Conservation (phyloP, 2,113 vertebrate species). For the Engystomops pustulosus region DNA sequence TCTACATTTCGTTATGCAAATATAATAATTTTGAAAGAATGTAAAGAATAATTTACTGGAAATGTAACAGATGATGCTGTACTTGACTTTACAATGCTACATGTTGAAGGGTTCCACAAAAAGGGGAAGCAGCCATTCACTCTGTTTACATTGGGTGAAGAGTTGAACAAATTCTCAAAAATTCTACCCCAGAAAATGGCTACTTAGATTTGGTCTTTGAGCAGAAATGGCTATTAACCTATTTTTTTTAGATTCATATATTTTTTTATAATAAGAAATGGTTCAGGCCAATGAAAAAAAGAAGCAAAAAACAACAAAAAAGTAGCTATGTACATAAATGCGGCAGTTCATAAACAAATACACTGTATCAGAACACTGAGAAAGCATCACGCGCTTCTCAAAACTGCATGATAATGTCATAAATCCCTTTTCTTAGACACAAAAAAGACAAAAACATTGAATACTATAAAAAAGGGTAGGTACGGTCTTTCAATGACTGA, state of each 20-base stretch:
- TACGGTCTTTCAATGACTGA: slow-evolving; percentile 81
- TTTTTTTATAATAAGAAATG: slow-evolving; percentile 44
- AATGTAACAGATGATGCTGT: slow-evolving; percentile 28
- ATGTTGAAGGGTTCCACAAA: too few species aligned
- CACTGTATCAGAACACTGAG: slow-evolving; percentile 85
- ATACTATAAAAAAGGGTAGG: slow-evolving; percentile 87
- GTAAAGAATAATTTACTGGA: neutral
- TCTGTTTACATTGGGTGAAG: neutral
- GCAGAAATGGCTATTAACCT: slow-evolving; percentile 31
- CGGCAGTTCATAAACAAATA: slow-evolving; percentile 78
- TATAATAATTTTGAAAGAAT: neutral
- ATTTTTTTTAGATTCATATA: neutral
- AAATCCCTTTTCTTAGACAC: slow-evolving; percentile 81
- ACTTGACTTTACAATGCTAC: neutral
- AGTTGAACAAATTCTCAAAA: neutral
- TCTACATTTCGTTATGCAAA: neutral
- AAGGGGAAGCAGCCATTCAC: neutral
- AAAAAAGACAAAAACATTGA: slow-evolving; percentile 78
- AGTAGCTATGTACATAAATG: slow-evolving; percentile 78
- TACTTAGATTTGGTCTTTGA: slow-evolving; percentile 14
- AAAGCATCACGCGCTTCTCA: slow-evolving; percentile 81
- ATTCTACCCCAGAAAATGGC: neutral
- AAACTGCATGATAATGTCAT: slow-evolving; percentile 85
- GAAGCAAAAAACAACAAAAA: slow-evolving; percentile 64
- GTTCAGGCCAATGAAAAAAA: slow-evolving; percentile 72